Evolutionary conservation across 2,888 invertebrate genomes (phyloP).

Genomic region (Sinohyriopsis cumingii): DNA sequence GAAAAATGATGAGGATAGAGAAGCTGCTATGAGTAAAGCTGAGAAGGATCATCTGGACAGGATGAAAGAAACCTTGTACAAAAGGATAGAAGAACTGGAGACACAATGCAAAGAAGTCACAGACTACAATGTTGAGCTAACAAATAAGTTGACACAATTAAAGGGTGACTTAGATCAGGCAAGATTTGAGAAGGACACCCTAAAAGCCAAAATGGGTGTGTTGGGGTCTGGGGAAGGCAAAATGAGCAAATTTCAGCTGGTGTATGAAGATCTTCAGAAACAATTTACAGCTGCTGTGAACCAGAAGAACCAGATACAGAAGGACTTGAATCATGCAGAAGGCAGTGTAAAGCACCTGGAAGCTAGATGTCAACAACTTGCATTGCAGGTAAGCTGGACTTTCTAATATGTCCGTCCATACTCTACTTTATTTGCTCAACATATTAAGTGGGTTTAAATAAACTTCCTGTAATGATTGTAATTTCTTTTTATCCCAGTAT

Average conservation of each 20-base stretch:
- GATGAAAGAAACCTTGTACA: conserved; percentile 47
- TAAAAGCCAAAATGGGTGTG: conserved; percentile 39
- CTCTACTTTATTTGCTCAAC: too few species aligned
- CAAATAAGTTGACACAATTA: conserved; percentile 41
- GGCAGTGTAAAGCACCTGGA: conserved; percentile 57
- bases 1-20: conserved; percentile 28
- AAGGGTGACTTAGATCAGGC: conserved; percentile 46
- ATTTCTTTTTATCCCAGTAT: too few species aligned
- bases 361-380: conserved; percentile 63
- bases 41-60: conserved; percentile 51
- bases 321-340: conserved; percentile 52
- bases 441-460: too few species aligned
- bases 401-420: too few species aligned
- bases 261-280: conserved; percentile 54
- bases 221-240: conserved; percentile 39
- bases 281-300: conserved; percentile 57
- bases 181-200: conserved; percentile 53
- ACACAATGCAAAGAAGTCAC: conserved; percentile 37
- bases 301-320: conserved; percentile 54
- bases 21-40: conserved; percentile 37
- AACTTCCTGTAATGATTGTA: too few species aligned
- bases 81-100: conserved; percentile 56
- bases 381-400: conserved; percentile 54
- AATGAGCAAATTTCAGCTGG: conserved; percentile 43
- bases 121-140: conserved; percentile 46